These are phyloP conservation scores for Eupeodes latifasciatus DNA, from an alignment of 2,888 invertebrate species.

Conservation along the genomic window DNA sequence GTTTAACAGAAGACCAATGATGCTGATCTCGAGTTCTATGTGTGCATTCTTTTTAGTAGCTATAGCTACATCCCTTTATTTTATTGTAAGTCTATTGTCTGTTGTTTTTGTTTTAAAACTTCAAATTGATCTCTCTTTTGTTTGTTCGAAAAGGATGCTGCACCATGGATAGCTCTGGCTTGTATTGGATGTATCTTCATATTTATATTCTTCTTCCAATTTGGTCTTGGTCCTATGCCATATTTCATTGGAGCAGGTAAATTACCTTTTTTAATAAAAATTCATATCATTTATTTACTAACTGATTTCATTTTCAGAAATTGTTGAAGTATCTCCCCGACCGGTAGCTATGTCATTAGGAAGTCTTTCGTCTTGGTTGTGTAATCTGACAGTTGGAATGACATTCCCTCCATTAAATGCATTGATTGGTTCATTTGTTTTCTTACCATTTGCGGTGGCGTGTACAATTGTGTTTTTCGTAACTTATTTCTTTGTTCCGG, in stretches of 20 bases:
- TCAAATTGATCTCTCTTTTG: background rate
- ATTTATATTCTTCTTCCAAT: constrained; percentile 91
- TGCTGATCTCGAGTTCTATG: constrained; percentile 87
- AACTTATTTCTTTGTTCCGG: constrained; percentile 80
- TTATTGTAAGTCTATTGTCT: constrained; percentile 86
- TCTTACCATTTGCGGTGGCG: constrained; percentile 88
- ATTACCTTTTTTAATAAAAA: constrained; percentile 48
- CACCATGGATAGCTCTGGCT: constrained; percentile 88
- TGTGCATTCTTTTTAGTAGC: constrained; percentile 86
- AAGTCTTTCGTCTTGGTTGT: constrained; percentile 93
- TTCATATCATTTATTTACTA: background rate
- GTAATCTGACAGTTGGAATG: constrained; percentile 93
- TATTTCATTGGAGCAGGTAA: constrained; percentile 92
- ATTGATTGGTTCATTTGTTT: constrained; percentile 88
- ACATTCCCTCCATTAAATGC: constrained; percentile 88
- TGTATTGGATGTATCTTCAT: constrained; percentile 88
- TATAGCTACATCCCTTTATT: constrained; percentile 86
- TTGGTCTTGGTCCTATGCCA: constrained; percentile 94
- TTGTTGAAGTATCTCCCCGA: constrained; percentile 92
- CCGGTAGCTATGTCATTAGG: constrained; percentile 94
- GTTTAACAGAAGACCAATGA: constrained; percentile 88
- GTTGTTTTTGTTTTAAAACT: background rate
- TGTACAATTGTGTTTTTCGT: constrained; percentile 79
- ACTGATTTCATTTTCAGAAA: constrained; percentile 84
- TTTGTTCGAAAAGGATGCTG: constrained; percentile 84